These are phyloP conservation scores for Merops nubicus DNA, from an alignment of 2,113 vertebrate species.

Conservation along the genomic window DNA sequence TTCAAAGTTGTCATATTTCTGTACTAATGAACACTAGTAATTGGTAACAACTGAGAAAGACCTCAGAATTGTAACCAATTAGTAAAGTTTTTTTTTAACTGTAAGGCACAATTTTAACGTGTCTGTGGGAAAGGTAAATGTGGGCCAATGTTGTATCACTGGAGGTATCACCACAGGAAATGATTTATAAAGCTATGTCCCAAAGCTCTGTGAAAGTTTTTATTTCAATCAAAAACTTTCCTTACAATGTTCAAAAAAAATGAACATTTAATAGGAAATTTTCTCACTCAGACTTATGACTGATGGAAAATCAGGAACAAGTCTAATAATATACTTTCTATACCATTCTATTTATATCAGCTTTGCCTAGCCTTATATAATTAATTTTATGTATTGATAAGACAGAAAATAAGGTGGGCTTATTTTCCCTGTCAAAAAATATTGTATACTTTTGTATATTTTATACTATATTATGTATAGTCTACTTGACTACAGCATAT, in stretches of 20 bases:
- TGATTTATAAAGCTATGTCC: neutral
- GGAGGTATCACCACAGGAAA: neutral
- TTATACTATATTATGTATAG: neutral
- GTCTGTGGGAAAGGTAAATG: neutral
- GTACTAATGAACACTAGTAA: neutral
- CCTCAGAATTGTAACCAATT: neutral
- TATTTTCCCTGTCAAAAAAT: neutral
- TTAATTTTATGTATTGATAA: neutral
- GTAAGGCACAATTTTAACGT: neutral
- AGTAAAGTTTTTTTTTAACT: neutral
- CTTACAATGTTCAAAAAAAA: neutral
- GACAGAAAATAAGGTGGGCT: rapidly evolving
- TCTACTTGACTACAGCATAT: neutral
- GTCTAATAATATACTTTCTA: neutral
- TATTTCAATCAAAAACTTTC: neutral
- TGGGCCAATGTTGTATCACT: neutral
- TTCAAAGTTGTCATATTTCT: neutral
- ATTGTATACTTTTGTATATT: neutral
- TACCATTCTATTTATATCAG: neutral
- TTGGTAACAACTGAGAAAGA: neutral
- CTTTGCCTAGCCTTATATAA: neutral
- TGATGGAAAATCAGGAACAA: neutral
- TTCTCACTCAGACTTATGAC: neutral
- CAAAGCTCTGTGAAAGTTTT: neutral
- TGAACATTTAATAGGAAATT: neutral